A percentile compares a stretch with the other conserved stretches of the same genome.
These are phyloP conservation scores for Menura novaehollandiae DNA, from an alignment of 2,113 vertebrate species.

Conservation along the genomic window DNA sequence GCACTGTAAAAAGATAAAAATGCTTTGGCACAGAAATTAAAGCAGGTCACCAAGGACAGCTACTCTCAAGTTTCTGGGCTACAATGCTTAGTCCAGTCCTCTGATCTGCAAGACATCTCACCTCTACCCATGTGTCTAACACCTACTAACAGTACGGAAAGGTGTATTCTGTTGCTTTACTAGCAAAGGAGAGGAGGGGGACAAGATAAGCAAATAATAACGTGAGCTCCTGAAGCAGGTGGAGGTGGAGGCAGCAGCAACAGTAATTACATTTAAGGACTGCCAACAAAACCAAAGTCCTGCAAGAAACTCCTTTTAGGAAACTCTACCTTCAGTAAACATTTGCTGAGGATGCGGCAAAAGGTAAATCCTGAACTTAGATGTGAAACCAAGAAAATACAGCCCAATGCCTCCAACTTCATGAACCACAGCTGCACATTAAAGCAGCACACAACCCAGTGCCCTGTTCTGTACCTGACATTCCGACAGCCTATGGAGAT, in stretches of 20 bases:
- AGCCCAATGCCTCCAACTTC: neutral
- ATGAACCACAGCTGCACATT: neutral
- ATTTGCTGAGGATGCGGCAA: neutral
- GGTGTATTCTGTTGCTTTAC: neutral
- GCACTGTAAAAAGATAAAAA: neutral
- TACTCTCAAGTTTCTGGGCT: neutral
- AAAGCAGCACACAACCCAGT: neutral
- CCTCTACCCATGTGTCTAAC: neutral
- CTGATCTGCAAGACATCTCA: neutral
- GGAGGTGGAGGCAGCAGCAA: neutral
- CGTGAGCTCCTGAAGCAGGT: neutral
- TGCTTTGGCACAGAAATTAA: neutral
- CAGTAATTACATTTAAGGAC: neutral
- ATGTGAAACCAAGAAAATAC: neutral
- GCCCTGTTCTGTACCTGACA: fast-evolving
- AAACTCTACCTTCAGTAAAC: fast-evolving
- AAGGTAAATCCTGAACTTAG: neutral
- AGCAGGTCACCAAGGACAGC: neutral
- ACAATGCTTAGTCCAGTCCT: neutral
- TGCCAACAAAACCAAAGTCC: neutral
- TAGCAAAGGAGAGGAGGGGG: neutral
- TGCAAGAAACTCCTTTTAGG: neutral
- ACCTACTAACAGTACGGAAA: neutral
- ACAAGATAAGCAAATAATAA: neutral
- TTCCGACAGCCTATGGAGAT: neutral